Percentiles rank a stretch among this genome's conserved stretches.
These are phyloP conservation scores for Rhodinocichla rosea DNA, from an alignment of 2,113 vertebrate genomes.

Conservation along the genomic window DNA sequence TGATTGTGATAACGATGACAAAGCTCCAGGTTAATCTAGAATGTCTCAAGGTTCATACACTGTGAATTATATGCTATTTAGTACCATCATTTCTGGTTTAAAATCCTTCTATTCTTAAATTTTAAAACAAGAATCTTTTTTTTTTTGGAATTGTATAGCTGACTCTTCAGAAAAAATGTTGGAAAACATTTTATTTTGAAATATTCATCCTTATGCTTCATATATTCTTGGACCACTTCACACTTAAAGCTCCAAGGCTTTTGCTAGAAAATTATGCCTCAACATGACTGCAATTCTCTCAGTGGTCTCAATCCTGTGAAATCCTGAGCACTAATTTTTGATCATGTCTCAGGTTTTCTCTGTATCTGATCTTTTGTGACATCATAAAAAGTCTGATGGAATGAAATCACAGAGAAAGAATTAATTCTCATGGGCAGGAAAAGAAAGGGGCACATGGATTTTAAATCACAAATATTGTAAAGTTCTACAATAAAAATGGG, in stretches of 20 bases:
- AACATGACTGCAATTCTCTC: neutral
- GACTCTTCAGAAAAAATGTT: slow-evolving; percentile 16
- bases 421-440: neutral
- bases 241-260: neutral
- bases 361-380: neutral
- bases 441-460: neutral
- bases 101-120: slow-evolving; percentile 18
- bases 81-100: neutral
- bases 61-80: neutral
- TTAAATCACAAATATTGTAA: neutral
- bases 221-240: slow-evolving; percentile 15
- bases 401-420: neutral
- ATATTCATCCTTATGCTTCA: slow-evolving; percentile 9
- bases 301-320: neutral
- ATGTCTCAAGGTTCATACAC: neutral
- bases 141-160: neutral
- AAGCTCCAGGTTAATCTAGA: neutral
- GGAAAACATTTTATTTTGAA: slow-evolving; percentile 48
- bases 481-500: neutral
- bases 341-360: neutral
- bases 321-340: neutral
- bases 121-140: neutral
- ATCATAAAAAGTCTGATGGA: neutral
- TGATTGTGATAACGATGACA: neutral
- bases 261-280: slow-evolving; percentile 9